These are phyloP conservation scores for Scaptomyza parva DNA, from an alignment of 2,888 invertebrate species.

Conservation along the genomic window DNA sequence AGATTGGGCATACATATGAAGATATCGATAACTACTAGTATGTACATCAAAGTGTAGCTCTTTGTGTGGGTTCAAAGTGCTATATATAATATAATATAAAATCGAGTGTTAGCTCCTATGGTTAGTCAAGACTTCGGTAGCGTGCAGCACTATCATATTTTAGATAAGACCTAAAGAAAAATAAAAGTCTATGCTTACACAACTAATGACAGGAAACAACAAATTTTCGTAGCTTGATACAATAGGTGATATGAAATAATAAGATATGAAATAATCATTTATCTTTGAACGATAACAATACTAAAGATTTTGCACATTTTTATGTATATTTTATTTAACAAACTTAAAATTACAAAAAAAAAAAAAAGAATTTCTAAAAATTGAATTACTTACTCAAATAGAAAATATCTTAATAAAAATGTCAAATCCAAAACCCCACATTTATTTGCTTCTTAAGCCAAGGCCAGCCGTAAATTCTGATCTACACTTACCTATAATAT, in stretches of 20 bases:
- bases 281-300: not conserved
- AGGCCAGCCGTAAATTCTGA: conserved; percentile 29
- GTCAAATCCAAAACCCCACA: not conserved
- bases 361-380: not conserved
- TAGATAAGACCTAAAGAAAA: conserved; percentile 35
- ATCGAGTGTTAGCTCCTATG: conserved; percentile 37
- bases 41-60: conserved; percentile 20
- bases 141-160: conserved; percentile 29
- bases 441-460: not conserved
- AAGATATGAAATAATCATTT: conserved; percentile 2
- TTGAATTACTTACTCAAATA: too few species aligned
- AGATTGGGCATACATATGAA: conserved; percentile 18
- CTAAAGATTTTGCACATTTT: too few species aligned
- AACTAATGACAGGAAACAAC: conserved; percentile 35
- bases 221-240: not conserved
- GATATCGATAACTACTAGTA: conserved; percentile 31
- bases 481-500: conserved; percentile 23
- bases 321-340: too few species aligned
- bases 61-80: too few species aligned
- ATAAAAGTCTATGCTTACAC: conserved; percentile 20
- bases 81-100: too few species aligned
- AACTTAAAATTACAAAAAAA: not conserved
- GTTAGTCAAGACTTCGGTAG: conserved; percentile 39
- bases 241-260: not conserved
- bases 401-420: too few species aligned